Evolutionary conservation across 2,113 vertebrate species (phyloP), one percentile per base, ranked within the genome.

Genomic region (Ailurus styani): DNA sequence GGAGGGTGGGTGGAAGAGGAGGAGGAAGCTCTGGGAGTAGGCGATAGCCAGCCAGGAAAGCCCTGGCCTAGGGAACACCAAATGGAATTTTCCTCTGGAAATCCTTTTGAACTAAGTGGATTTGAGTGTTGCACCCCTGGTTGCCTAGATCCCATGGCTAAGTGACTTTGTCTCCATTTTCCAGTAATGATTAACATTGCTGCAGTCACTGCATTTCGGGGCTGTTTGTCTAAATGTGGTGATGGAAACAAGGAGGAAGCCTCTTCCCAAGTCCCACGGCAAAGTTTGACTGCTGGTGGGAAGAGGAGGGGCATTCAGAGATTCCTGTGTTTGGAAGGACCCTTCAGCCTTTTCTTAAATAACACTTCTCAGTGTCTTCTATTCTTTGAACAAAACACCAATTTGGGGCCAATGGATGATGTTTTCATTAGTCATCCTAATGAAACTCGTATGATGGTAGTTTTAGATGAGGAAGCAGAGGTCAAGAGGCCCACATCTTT

Each of bases 71-170:
- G 70, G 81, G 97, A 91, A 37, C 11, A 7, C 6, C 12, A 6
- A 47, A 83, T 77, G 90, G 96, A 95, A 97, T 97, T 97, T 98
- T 97, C 96, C 97, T 89, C 50, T 85, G 97, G 97, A 97, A 98
- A 97, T 90, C 68, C 91, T 97, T 96, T 96, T 96, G 97, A 95
- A 96, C 34, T 77, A 47, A 94, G 73, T 31, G 20, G 93, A 92
- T 95, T 90, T 96, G 75, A 85, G 60, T 68, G 81, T 47, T 57
- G 66, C 13, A 60, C 50, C 77, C 86, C 34, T 95, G 31, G 0
- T 72, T 50, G 77, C 78, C 45, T 1, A 0, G 66, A 68, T 86
- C 57, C 0, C 0, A 77, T 50, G 60, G 83, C 31, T 73, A 93
- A 97, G 96, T 0, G 10, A 81, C 77, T 79, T 96, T 73, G 84